These are phyloP conservation scores for Eulemur macaco DNA, from an alignment of 2,113 vertebrate species.

Conservation along the genomic window DNA sequence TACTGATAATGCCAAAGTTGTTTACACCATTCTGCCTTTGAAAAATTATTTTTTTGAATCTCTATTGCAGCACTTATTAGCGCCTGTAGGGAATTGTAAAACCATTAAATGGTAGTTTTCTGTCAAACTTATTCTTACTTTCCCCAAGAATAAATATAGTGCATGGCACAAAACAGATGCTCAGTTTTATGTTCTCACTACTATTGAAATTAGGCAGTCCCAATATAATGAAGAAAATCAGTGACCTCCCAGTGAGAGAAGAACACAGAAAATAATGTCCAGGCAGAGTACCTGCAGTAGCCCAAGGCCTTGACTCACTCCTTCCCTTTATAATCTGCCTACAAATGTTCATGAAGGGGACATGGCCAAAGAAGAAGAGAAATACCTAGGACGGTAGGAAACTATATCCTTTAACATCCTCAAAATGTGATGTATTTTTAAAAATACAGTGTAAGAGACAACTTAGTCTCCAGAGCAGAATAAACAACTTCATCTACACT, in stretches of 20 bases:
- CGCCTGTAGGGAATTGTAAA: background rate
- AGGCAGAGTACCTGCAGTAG: background rate
- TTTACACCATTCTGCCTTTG: background rate
- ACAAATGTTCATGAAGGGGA: background rate
- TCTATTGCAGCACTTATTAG: background rate
- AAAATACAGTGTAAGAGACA: background rate
- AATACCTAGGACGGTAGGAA: background rate
- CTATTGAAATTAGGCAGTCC: background rate
- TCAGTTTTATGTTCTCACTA: background rate
- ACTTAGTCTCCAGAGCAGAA: background rate
- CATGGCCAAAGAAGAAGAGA: background rate
- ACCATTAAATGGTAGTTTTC: background rate
- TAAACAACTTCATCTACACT: background rate
- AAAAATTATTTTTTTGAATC: background rate
- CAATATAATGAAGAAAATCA: background rate
- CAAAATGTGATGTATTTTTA: background rate
- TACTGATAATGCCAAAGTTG: background rate
- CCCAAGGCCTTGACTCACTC: background rate
- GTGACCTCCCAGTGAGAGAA: background rate
- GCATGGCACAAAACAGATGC: background rate
- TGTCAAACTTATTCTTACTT: background rate
- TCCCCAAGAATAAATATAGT: background rate
- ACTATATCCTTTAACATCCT: background rate
- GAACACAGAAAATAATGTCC: background rate
- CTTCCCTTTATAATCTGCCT: background rate